phyloP scores from a whole-genome alignment of 2,888 invertebrate genomes.

The Hymenopus coronatus region DNA sequence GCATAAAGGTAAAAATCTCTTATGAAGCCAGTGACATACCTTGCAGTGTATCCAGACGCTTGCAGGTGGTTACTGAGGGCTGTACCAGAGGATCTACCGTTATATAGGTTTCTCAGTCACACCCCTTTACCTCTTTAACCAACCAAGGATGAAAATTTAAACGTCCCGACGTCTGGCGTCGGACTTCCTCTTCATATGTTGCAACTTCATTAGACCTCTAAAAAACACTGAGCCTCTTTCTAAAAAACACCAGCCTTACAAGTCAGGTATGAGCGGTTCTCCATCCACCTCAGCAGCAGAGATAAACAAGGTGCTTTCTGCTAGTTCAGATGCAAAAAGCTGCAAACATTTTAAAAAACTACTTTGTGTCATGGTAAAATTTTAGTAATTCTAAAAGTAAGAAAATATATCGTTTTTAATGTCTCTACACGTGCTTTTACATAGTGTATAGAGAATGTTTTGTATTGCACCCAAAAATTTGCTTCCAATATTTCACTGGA shows the following conservation, averaged over 20 bases:
- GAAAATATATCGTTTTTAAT: too few relatives aligned
- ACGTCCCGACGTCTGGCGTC: background rate
- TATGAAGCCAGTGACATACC: background rate
- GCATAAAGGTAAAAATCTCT: too few relatives aligned
- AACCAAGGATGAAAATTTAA: background rate
- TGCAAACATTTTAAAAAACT: too few relatives aligned
- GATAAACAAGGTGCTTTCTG: too few relatives aligned
- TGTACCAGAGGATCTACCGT: background rate
- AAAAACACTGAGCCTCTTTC: background rate
- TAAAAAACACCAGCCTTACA: background rate
- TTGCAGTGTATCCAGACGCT: background rate
- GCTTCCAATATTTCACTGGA: too few relatives aligned
- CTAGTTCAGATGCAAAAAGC: too few relatives aligned
- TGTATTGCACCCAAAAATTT: too few relatives aligned
- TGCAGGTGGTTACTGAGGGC: background rate
- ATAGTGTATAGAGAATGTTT: too few relatives aligned
- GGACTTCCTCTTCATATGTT: background rate
- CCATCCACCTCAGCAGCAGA: background rate
- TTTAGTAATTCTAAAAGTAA: too few relatives aligned
- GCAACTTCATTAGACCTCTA: background rate
- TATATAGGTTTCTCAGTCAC: background rate
- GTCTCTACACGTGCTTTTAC: too few relatives aligned
- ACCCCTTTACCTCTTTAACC: background rate
- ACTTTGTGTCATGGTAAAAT: too few relatives aligned
- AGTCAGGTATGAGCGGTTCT: background rate